Evolutionary conservation across 64 coral and sea anemone genomes (phyloP).

Genomic region (Dendronephthya gigantea): DNA sequence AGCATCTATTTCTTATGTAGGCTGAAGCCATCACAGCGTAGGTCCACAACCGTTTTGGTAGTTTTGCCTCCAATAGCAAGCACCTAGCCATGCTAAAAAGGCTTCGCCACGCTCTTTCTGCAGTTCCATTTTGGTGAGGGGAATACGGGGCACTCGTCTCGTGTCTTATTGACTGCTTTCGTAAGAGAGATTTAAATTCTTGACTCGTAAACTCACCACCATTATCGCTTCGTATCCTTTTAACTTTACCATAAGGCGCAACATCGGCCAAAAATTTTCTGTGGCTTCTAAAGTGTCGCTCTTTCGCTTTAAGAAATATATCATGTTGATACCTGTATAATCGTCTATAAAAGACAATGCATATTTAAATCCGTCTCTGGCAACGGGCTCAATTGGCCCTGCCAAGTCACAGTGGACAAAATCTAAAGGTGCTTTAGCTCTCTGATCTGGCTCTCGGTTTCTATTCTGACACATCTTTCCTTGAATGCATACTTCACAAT

Average conservation of each 20-base stretch:
- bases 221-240: slow-evolving; percentile 35
- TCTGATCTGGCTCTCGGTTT: slow-evolving; percentile 9
- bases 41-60: slow-evolving; percentile 29
- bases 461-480: slow-evolving; percentile 28
- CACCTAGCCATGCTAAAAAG: slow-evolving; percentile 30
- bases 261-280: slow-evolving; percentile 31
- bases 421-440: slow-evolving; percentile 17
- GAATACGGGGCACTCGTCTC: slow-evolving; percentile 24
- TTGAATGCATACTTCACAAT: slow-evolving; percentile 26
- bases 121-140: slow-evolving; percentile 31
- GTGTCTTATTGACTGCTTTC: slow-evolving; percentile 14
- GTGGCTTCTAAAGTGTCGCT: slow-evolving; percentile 24
- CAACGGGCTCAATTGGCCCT: slow-evolving; percentile 33
- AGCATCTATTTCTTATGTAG: slow-evolving; percentile 33
- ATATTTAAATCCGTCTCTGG: slow-evolving; percentile 30
- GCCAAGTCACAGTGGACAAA: slow-evolving; percentile 36
- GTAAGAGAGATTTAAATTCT: neutral
- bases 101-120: neutral
- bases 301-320: slow-evolving; percentile 34
- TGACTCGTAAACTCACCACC: slow-evolving; percentile 23
- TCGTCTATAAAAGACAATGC: slow-evolving; percentile 38
- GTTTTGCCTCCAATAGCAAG: slow-evolving; percentile 19
- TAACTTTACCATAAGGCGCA: slow-evolving; percentile 17
- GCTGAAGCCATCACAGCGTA: slow-evolving; percentile 25
- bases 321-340: slow-evolving; percentile 23